Conservation (phyloP, 2,888 invertebrate species). For the Tuta absoluta region DNA sequence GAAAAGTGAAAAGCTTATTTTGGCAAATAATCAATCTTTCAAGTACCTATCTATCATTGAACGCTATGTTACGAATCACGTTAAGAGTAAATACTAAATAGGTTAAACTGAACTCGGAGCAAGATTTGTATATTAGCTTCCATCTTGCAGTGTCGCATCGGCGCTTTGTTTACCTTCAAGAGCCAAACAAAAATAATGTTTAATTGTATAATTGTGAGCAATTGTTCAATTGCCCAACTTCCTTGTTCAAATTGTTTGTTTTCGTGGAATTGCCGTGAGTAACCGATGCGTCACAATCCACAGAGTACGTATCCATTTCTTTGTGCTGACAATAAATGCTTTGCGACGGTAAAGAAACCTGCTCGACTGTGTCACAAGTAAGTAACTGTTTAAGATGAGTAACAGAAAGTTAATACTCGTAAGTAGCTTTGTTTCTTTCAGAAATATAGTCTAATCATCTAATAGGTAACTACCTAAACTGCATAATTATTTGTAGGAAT, state of each 20-base stretch:
- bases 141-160: constrained; percentile 34
- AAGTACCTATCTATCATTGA: background rate
- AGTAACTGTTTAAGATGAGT: constrained; percentile 38
- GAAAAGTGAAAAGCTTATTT: too few relatives aligned
- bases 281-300: constrained; percentile 28
- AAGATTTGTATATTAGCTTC: constrained; percentile 37
- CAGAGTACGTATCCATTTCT: background rate
- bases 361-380: constrained; percentile 39
- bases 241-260: constrained; percentile 44
- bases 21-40: too few relatives aligned
- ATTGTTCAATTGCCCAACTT: constrained; percentile 55
- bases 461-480: too few relatives aligned
- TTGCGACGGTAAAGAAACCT: constrained; percentile 35
- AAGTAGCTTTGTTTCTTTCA: background rate
- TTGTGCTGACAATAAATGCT: constrained; percentile 33
- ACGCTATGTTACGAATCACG: background rate
- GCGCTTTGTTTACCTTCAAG: constrained; percentile 27
- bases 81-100: background rate
- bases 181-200: constrained; percentile 42
- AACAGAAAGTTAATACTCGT: constrained; percentile 35
- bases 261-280: constrained; percentile 52
- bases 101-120: constrained; percentile 35
- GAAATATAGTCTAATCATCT: background rate
- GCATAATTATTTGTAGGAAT: too few relatives aligned
- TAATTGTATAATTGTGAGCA: constrained; percentile 63